These are phyloP conservation scores for Eupithecia pulchellata DNA, from an alignment of 2,888 invertebrate species.

Conservation along the genomic window DNA sequence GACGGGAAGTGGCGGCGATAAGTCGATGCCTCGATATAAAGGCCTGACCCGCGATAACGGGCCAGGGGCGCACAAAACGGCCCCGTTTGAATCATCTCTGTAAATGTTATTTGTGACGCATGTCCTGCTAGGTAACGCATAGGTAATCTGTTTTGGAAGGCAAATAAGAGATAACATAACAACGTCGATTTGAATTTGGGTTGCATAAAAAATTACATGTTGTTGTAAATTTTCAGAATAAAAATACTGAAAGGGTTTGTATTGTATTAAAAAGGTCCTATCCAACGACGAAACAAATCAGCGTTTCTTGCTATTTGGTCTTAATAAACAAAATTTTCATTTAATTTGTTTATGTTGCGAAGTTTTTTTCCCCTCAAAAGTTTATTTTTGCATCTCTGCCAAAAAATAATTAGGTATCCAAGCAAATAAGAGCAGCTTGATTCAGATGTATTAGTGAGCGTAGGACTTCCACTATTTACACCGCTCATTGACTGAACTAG, in stretches of 20 bases:
- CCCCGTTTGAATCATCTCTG: conserved; percentile 29
- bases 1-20: conserved; percentile 62
- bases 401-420: neutral
- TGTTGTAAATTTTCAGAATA: neutral
- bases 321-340: no score
- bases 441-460: neutral
- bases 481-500: neutral
- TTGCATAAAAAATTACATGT: neutral
- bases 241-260: neutral
- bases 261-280: neutral
- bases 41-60: conserved; percentile 65
- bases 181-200: conserved; percentile 9
- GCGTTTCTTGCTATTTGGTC: no score
- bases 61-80: conserved; percentile 30
- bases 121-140: conserved; percentile 7
- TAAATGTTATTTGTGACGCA: conserved; percentile 23
- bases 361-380: no score
- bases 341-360: no score
- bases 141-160: conserved; percentile 18
- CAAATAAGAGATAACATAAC: conserved; percentile 18
- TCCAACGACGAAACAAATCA: no score
- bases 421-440: neutral
- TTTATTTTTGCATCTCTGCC: no score
- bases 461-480: no score
- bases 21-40: conserved; percentile 67